Conservation (phyloP, 2,888 invertebrate species). For the Phyllotreta cruciferae region DNA sequence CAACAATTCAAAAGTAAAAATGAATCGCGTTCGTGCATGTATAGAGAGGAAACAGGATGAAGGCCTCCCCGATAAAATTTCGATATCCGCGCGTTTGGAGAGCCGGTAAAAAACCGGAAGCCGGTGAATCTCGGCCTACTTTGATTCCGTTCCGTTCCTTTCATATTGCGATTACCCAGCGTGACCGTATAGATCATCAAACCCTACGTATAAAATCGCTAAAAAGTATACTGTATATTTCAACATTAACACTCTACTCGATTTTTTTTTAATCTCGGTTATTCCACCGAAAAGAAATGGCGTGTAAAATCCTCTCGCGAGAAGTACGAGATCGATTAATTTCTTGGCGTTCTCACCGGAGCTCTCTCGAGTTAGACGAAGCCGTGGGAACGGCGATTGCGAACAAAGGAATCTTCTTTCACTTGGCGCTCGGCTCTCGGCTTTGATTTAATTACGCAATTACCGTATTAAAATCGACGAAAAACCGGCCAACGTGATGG, state of each 20-base stretch:
- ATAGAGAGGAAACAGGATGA: conserved; percentile 35
- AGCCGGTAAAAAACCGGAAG: conserved; percentile 36
- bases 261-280: no score
- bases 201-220: no score
- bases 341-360: conserved; percentile 37
- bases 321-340: conserved; percentile 30
- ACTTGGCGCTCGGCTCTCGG: background rate
- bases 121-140: conserved; percentile 39
- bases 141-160: conserved; percentile 41
- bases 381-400: conserved; percentile 36
- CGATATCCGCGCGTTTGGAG: conserved; percentile 24
- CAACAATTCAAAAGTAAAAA: conserved; percentile 9
- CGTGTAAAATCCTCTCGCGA: conserved; percentile 14
- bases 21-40: background rate
- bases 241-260: no score
- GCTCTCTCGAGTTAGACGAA: conserved; percentile 28
- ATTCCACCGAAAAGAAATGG: no score
- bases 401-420: conserved; percentile 44
- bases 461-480: conserved; percentile 3
- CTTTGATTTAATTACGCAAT: conserved; percentile 20
- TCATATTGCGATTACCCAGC: conserved; percentile 33
- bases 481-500: no score
- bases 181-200: no score
- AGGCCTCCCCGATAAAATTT: conserved; percentile 31
- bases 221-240: no score